Evolutionary conservation across 35 echinoderm and acorn worm genomes (phyloP).

Genomic region (Acanthaster planci): DNA sequence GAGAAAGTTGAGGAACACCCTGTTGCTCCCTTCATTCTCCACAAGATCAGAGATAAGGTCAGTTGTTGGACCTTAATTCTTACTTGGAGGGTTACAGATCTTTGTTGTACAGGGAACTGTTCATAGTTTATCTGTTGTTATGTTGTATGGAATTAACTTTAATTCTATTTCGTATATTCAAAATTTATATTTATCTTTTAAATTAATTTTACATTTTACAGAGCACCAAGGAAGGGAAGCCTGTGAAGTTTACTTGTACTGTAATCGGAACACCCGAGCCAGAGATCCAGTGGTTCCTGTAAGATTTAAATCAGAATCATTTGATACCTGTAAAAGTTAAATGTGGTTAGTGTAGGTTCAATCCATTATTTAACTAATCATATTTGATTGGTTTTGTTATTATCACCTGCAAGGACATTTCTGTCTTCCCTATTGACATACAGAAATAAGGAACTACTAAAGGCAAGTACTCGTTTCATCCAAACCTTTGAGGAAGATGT

Average conservation of each 20-base stretch:
- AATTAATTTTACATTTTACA: background rate
- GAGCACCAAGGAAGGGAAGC: conserved; percentile 18
- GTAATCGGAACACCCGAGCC: conserved; percentile 72
- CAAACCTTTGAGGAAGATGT: conserved; percentile 74
- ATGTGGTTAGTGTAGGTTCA: too few relatives aligned
- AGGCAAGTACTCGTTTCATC: conserved; percentile 49
- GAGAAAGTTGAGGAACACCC: conserved; percentile 57
- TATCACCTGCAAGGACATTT: conserved; percentile 48
- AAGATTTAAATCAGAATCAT: too few relatives aligned
- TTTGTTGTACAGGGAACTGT: too few relatives aligned
- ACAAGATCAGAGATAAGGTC: conserved; percentile 53
- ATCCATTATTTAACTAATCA: too few relatives aligned
- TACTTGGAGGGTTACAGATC: too few relatives aligned
- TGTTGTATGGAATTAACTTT: too few relatives aligned
- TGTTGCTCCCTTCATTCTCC: conserved; percentile 43
- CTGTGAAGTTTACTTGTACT: conserved; percentile 67
- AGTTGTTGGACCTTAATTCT: too few relatives aligned
- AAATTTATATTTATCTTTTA: background rate
- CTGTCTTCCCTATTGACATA: conserved; percentile 29
- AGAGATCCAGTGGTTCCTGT: conserved; percentile 92
- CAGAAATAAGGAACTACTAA: conserved; percentile 68
- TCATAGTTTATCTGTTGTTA: too few relatives aligned
- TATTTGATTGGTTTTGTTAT: conserved; percentile 46
- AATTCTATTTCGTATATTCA: too few relatives aligned
- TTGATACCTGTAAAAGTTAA: too few relatives aligned